Evolutionary conservation across 2,888 invertebrate species (phyloP).

Genomic region (Stratiomys singularior): DNA sequence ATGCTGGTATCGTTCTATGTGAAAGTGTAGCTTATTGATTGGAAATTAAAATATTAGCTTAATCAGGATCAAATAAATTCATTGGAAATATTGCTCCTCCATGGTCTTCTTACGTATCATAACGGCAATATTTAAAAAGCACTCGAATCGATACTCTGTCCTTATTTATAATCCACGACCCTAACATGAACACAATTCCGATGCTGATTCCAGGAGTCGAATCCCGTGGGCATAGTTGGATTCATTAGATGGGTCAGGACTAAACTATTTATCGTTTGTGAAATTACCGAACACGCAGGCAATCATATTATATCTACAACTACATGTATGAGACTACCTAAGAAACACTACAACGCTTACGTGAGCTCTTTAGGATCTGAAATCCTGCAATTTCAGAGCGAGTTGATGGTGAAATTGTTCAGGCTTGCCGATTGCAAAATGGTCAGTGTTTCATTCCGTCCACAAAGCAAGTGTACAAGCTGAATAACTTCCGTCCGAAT

Average conservation of each 20-base stretch:
- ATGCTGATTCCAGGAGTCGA: too few relatives aligned
- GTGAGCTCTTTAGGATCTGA: constrained; percentile 26
- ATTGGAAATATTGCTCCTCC: too few relatives aligned
- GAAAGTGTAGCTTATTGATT: too few relatives aligned
- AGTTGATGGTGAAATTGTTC: constrained; percentile 12
- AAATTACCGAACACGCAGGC: constrained; percentile 34
- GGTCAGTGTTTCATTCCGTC: background rate
- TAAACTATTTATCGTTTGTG: constrained; percentile 39
- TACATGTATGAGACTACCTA: background rate
- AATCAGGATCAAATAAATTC: too few relatives aligned
- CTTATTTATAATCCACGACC: too few relatives aligned
- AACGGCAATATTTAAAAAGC: too few relatives aligned
- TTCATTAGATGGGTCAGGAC: constrained; percentile 43
- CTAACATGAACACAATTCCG: too few relatives aligned
- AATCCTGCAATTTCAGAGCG: constrained; percentile 17
- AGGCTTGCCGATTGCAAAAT: background rate
- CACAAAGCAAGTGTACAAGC: background rate
- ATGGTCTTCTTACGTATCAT: too few relatives aligned
- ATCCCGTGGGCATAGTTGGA: constrained; percentile 33
- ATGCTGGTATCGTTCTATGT: too few relatives aligned
- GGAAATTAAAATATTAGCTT: too few relatives aligned
- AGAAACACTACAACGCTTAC: constrained; percentile 36
- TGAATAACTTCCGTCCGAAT: background rate
- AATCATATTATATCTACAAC: constrained; percentile 19
- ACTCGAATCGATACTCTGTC: too few relatives aligned